Evolutionary conservation across 2,888 invertebrate genomes (phyloP).

Genomic region (Orthosia incerta): DNA sequence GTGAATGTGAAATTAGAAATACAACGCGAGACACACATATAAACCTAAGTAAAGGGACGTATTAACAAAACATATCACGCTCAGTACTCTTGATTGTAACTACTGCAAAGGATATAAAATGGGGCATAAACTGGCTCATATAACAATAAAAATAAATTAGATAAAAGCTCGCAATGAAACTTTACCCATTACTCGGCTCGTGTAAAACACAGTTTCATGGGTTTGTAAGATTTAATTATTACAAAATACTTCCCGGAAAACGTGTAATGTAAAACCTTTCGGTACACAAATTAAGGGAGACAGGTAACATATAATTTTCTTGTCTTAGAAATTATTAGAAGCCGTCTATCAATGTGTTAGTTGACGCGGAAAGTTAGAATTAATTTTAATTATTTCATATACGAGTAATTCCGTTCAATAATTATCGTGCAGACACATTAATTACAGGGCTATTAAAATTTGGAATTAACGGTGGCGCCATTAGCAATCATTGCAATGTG

Average conservation of each 20-base stretch:
- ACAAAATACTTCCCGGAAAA: conserved; percentile 76
- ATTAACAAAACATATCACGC: conserved; percentile 71
- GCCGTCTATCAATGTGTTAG: conserved; percentile 1
- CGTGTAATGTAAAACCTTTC: conserved; percentile 60
- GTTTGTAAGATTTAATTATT: conserved; percentile 87
- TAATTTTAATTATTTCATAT: background rate
- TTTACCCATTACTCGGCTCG: conserved; percentile 83
- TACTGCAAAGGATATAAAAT: conserved; percentile 83
- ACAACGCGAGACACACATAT: conserved; percentile 13
- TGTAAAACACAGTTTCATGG: conserved; percentile 85
- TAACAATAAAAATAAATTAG: conserved; percentile 90
- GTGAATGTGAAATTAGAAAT: background rate
- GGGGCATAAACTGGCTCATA: conserved; percentile 85
- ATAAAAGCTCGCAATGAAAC: conserved; percentile 89
- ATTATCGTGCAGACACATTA: conserved; percentile 7
- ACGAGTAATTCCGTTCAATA: conserved; percentile 2
- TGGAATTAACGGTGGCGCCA: background rate
- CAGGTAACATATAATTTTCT: conserved; percentile 36
- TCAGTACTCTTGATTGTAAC: conserved; percentile 76
- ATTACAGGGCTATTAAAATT: conserved; percentile 16
- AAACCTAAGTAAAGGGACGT: conserved; percentile 37
- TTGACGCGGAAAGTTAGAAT: conserved; percentile 7
- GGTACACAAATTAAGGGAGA: conserved; percentile 49
- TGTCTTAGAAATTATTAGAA: conserved; percentile 18
- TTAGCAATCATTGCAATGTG: conserved; percentile 7